phyloP scores from a whole-genome alignment of 2,797 vertebrate species.

The Periophthalmus magnuspinnatus region DNA sequence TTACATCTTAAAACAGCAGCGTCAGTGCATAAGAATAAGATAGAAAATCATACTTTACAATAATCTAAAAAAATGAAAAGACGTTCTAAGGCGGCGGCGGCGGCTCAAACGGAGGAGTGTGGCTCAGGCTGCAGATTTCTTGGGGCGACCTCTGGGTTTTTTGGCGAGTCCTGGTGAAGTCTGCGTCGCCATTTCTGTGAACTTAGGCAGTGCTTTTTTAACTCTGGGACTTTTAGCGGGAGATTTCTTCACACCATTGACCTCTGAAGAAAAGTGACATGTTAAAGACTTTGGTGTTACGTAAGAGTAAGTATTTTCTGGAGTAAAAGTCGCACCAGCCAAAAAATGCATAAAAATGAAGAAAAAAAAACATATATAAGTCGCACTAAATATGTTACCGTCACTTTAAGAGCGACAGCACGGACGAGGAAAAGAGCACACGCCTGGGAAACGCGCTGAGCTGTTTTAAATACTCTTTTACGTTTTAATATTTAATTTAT shows the following conservation, averaged over 20 bases:
- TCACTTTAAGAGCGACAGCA: too few relatives aligned
- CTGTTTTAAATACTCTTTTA: too few relatives aligned
- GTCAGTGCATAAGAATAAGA: slow-evolving; percentile 2
- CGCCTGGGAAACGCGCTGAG: too few relatives aligned
- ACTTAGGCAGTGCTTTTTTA: slow-evolving; percentile 26
- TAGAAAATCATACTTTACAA: slow-evolving; percentile 20
- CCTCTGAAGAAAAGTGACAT: slow-evolving; percentile 38
- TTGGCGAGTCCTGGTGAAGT: slow-evolving; percentile 38
- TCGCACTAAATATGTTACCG: too few relatives aligned
- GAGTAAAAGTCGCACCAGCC: too few relatives aligned
- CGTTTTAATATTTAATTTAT: too few relatives aligned
- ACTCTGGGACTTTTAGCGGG: slow-evolving; percentile 16
- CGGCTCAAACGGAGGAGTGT: neutral
- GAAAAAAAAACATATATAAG: too few relatives aligned
- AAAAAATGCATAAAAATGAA: too few relatives aligned
- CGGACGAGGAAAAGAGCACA: too few relatives aligned
- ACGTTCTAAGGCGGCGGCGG: neutral
- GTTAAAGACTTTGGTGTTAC: neutral
- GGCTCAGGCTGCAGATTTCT: slow-evolving; percentile 50
- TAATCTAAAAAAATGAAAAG: slow-evolving; percentile 22
- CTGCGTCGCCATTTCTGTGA: slow-evolving; percentile 49
- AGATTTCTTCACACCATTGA: slow-evolving; percentile 50
- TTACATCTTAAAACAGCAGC: slow-evolving; percentile 13
- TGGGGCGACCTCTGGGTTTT: slow-evolving; percentile 53
- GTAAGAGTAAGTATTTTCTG: too few relatives aligned